Conservation (phyloP, 2,113 vertebrate genomes). For the Indicator maculatus region DNA sequence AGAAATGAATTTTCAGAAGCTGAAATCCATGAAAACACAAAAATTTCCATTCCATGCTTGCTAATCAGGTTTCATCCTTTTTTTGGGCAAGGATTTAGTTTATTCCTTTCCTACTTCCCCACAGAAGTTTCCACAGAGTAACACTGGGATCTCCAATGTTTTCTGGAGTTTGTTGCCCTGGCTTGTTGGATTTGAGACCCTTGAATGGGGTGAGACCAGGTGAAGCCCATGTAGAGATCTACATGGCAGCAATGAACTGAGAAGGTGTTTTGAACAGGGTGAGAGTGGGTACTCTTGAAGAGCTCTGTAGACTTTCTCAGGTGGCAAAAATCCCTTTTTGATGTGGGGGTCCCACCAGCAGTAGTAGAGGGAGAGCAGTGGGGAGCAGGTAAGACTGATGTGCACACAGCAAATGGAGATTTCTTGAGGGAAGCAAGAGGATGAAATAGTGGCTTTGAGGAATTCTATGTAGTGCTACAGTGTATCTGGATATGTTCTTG, state of each 20-base stretch:
- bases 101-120: background rate
- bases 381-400: background rate
- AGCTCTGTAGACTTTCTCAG: background rate
- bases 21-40: background rate
- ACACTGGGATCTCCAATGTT: rapidly evolving
- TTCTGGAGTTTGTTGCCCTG: background rate
- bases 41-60: background rate
- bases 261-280: background rate
- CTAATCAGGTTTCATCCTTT: background rate
- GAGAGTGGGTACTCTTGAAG: background rate
- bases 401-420: background rate
- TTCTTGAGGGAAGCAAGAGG: background rate
- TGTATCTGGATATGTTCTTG: background rate
- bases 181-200: background rate
- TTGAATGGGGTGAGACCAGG: background rate
- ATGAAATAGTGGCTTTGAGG: background rate
- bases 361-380: no score
- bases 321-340: background rate
- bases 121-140: background rate
- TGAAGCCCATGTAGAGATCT: background rate
- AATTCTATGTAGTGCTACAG: background rate
- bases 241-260: background rate
- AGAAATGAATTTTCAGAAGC: background rate
- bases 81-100: background rate
- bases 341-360: background rate